Percentiles rank a stretch among this genome's conserved stretches.
Conservation (phyloP, 2,797 vertebrate genomes). For the Cuculus canorus region DNA sequence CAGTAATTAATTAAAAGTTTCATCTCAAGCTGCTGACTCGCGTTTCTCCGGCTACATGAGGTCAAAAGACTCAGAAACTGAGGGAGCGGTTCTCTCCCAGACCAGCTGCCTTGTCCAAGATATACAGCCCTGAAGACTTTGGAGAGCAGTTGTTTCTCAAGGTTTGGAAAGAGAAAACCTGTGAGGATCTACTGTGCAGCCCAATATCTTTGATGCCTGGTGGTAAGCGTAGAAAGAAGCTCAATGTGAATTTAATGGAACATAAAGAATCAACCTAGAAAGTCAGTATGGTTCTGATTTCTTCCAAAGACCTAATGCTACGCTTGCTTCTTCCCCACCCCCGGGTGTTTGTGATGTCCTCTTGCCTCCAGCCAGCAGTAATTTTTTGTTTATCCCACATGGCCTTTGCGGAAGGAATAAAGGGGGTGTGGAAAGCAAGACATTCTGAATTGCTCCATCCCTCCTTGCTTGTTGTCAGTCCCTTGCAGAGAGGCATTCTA, state of each 20-base stretch:
- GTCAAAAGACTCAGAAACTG: not conserved
- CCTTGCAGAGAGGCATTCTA: not conserved
- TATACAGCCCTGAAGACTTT: accelerated
- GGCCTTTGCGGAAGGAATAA: not conserved
- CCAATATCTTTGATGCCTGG: not conserved
- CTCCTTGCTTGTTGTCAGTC: not conserved
- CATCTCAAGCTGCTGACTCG: not conserved
- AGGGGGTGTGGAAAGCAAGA: not conserved
- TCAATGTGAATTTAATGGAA: not conserved
- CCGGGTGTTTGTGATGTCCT: no score
- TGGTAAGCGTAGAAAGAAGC: not conserved
- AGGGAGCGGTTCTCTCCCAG: not conserved
- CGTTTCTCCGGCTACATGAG: not conserved
- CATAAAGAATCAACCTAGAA: not conserved
- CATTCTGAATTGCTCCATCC: not conserved
- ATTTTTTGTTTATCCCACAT: not conserved
- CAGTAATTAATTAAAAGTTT: not conserved
- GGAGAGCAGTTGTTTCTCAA: accelerated
- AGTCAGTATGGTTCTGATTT: not conserved
- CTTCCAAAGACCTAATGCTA: not conserved
- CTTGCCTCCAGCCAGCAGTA: not conserved
- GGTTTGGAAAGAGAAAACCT: not conserved
- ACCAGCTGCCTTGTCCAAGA: not conserved
- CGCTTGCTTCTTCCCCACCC: accelerated
- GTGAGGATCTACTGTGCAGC: not conserved